A percentile compares a stretch with the other conserved stretches of the same genome.
phyloP scores from a whole-genome alignment of 2,113 vertebrate species.

The Azemiops feae region DNA sequence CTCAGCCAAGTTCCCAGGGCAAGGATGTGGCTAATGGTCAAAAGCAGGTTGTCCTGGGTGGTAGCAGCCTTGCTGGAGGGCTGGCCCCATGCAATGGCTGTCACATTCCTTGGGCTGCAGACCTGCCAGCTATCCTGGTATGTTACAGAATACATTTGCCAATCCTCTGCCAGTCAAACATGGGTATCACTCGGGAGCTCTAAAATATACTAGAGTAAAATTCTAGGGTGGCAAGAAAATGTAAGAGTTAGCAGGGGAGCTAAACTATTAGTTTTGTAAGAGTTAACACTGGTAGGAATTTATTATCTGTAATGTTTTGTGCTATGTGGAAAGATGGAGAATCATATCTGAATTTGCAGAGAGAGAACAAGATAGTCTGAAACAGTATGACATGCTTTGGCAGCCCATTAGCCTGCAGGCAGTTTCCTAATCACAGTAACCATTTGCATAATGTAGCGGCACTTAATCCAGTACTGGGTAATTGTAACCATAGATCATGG shows the following conservation, averaged over 20 bases:
- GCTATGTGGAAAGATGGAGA: background rate
- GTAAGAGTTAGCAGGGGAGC: background rate
- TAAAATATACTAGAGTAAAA: background rate
- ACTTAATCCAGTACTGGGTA: conserved; percentile 10
- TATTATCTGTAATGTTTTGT: background rate
- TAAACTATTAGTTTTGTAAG: fast-evolving
- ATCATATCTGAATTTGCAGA: fast-evolving
- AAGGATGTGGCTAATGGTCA: background rate
- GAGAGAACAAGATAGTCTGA: background rate
- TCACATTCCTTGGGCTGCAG: background rate
- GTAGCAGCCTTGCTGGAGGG: background rate
- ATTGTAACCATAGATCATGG: background rate
- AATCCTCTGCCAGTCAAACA: background rate
- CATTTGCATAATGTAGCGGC: background rate
- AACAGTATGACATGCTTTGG: fast-evolving
- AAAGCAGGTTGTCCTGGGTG: background rate
- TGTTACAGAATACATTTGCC: background rate
- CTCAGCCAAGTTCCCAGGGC: background rate
- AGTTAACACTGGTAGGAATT: background rate
- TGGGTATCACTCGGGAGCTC: background rate
- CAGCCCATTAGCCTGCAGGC: background rate
- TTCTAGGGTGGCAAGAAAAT: background rate
- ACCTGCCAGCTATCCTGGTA: background rate
- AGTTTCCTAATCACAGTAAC: conserved; percentile 4
- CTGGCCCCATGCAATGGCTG: background rate